Evolutionary conservation across 2,888 invertebrate species (phyloP), one percentile per base, ranked within the genome.

Genomic region (Terebella lapidaria): DNA sequence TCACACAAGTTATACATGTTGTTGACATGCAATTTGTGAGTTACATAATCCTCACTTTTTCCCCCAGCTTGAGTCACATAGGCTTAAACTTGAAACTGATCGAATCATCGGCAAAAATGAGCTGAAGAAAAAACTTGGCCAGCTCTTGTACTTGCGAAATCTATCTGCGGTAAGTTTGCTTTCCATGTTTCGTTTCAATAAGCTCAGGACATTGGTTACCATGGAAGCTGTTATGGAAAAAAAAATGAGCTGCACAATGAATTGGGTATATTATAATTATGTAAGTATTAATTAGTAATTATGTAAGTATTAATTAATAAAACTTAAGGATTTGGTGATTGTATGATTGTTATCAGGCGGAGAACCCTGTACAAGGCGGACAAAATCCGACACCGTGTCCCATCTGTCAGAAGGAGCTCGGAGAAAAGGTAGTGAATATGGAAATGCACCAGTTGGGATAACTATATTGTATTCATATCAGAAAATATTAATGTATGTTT

Each of bases 331-430:
- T n/a, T n/a, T n/a, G n/a, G n/a, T n/a, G n/a, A n/a, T n/a, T n/a
- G n/a, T n/a, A n/a, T n/a, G n/a, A n/a, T n/a, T n/a, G n/a, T n/a
- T 61, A 26, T 22, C 65, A 76, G 77, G 78, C 84, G 72, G 83
- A 83, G 65, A 77, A 83, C 66, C 83, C 82, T 18, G 76, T 67
- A 28, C 62, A 80, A 61, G 74, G 74, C 2, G 79, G 79, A 1
- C 66, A 66, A 2, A 84, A 84, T 67, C 84, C 85, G 0, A 87
- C 87, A 54, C 84, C 85, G 0, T 90, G 90, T 76, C 89, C 89
- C 0, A 86, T 90, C 62, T 90, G 90, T 74, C 84, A 84, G 59
- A 78, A 79, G 49, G 78, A 81, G 30, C 82, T 88, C 2, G 85
- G 86, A 56, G 79, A 82, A 25, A 81, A 84, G 74, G 85, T 85